Conservation (phyloP, 2,797 vertebrate genomes). For the Falco rusticolus region DNA sequence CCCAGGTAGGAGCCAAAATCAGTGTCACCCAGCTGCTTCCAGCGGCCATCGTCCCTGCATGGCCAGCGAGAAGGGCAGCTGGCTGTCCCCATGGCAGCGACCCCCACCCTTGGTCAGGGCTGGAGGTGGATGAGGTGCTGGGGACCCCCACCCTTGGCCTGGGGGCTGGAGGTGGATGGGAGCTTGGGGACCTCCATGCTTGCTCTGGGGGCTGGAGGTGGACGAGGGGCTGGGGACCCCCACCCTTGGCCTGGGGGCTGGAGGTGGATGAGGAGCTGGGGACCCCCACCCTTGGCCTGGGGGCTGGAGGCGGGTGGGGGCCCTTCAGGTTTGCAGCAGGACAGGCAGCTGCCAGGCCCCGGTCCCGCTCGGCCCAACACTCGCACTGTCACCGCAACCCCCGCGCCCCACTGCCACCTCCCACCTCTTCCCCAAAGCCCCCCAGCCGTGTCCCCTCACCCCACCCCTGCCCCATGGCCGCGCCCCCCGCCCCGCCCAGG, state of each 20-base stretch:
- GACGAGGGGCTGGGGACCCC: background rate
- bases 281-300: too few relatives aligned
- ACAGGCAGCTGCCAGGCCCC: background rate
- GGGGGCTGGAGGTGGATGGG: background rate
- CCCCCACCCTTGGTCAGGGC: too few relatives aligned
- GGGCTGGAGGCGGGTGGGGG: too few relatives aligned
- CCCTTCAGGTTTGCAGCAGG: too few relatives aligned
- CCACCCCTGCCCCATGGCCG: background rate
- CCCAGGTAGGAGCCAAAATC: background rate
- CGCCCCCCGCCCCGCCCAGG: background rate
- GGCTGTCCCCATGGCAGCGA: accelerated
- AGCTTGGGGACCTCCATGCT: background rate
- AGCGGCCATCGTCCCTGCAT: accelerated
- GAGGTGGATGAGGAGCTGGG: background rate
- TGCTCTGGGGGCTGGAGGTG: accelerated
- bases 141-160: too few relatives aligned
- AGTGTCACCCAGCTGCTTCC: accelerated
- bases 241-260: accelerated
- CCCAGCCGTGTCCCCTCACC: background rate
- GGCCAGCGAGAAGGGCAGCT: accelerated
- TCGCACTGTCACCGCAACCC: background rate
- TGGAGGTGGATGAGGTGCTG: background rate
- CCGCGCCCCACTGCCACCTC: background rate
- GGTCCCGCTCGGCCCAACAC: background rate
- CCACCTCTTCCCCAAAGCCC: background rate